These are phyloP conservation scores for Bombus confusus DNA, from an alignment of 1,140 invertebrate species.

Conservation along the genomic window DNA sequence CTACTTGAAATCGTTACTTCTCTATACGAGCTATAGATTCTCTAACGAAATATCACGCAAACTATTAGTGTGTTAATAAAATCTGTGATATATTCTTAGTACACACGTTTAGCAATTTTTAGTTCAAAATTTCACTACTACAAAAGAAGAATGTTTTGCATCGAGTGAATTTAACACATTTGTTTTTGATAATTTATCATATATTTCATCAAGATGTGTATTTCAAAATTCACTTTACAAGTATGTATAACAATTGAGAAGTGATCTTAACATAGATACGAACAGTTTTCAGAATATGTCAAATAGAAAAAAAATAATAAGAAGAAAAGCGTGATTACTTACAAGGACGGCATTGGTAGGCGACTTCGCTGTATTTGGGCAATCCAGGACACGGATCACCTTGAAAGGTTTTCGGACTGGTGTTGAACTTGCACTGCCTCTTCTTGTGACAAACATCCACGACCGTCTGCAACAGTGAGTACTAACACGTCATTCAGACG, in stretches of 20 bases:
- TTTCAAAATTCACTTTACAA: too few relatives aligned
- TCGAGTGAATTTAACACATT: too few relatives aligned
- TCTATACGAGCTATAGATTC: not conserved
- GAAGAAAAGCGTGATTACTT: constrained; percentile 83
- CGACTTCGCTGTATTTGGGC: constrained; percentile 94
- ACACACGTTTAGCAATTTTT: not conserved
- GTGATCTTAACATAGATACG: too few relatives aligned
- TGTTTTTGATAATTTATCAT: too few relatives aligned
- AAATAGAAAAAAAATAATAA: not conserved
- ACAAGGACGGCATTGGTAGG: constrained; percentile 97
- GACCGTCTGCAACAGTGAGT: constrained; percentile 95
- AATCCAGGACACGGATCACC: constrained; percentile 93
- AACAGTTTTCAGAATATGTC: too few relatives aligned
- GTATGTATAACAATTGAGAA: too few relatives aligned
- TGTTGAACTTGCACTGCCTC: constrained; percentile 92
- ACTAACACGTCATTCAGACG: constrained; percentile 86
- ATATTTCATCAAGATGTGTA: too few relatives aligned
- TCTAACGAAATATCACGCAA: not conserved
- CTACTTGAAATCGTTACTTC: not conserved
- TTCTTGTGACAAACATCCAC: constrained; percentile 96
- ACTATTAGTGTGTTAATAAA: not conserved
- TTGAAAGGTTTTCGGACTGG: constrained; percentile 90
- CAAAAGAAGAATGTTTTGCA: too few relatives aligned
- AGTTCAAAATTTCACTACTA: not conserved
- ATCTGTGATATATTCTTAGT: not conserved